These are phyloP conservation scores for Vespertilio murinus DNA, from an alignment of 2,797 vertebrate genomes.

Conservation along the genomic window DNA sequence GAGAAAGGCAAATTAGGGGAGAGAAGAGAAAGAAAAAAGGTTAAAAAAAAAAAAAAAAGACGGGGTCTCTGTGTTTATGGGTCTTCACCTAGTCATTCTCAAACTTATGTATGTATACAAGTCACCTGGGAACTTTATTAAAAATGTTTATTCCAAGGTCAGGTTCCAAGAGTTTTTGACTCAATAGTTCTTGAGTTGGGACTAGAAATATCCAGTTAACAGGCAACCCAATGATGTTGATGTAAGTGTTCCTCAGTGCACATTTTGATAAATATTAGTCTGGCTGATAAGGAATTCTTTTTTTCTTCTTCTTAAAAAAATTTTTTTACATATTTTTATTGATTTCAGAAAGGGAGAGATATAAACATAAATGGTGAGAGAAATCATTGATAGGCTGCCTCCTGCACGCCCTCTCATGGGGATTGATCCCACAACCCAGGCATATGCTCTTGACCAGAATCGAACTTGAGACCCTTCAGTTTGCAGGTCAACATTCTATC, in stretches of 20 bases:
- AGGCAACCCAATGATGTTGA: neutral
- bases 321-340: neutral
- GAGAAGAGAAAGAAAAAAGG: no score
- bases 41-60: no score
- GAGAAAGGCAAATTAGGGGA: no score
- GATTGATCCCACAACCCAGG: neutral
- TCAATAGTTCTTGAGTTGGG: neutral
- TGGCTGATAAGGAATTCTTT: neutral
- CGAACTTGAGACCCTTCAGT: neutral
- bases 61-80: neutral
- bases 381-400: neutral
- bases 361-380: neutral
- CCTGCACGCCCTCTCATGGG: no score
- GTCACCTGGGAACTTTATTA: neutral
- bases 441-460: neutral
- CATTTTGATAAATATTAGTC: slow-evolving; percentile 6
- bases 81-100: neutral
- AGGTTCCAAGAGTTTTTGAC: neutral
- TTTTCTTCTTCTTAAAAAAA: neutral
- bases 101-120: neutral
- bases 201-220: neutral
- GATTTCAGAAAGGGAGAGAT: neutral
- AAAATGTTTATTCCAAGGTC: neutral
- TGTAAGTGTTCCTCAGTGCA: neutral
- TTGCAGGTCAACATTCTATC: neutral